Conservation (phyloP, 2,113 vertebrate genomes). For the Zosterops lateralis region DNA sequence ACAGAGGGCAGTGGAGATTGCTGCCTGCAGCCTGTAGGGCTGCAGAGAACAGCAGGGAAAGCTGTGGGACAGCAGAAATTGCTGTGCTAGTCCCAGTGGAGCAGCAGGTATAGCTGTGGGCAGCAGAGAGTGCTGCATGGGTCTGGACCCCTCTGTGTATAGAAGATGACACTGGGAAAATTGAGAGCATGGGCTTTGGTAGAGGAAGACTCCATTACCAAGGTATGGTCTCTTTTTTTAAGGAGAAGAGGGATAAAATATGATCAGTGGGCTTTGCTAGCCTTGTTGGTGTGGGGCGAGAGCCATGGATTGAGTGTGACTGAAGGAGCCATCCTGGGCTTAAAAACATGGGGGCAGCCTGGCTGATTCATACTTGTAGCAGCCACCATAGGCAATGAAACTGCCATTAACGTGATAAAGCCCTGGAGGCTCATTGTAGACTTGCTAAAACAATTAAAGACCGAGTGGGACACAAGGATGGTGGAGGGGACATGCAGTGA, state of each 20-base stretch:
- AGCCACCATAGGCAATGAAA: background rate
- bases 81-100: background rate
- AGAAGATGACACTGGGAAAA: background rate
- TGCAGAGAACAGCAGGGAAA: background rate
- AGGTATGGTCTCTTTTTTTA: background rate
- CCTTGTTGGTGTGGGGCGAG: background rate
- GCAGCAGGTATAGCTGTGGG: background rate
- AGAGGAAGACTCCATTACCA: background rate
- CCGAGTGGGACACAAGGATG: background rate
- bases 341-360: background rate
- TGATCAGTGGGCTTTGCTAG: background rate
- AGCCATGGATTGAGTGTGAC: background rate
- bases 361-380: background rate
- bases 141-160: background rate
- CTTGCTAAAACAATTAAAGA: background rate
- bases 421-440: background rate
- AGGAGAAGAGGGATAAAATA: background rate
- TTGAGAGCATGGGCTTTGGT: background rate
- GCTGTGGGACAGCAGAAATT: background rate
- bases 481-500: background rate
- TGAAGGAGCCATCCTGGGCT: background rate
- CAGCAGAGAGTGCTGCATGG: background rate
- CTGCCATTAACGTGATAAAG: background rate
- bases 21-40: background rate
- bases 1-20: background rate